Conservation (phyloP, 2,888 invertebrate species). For the Calliphora vomitoria region DNA sequence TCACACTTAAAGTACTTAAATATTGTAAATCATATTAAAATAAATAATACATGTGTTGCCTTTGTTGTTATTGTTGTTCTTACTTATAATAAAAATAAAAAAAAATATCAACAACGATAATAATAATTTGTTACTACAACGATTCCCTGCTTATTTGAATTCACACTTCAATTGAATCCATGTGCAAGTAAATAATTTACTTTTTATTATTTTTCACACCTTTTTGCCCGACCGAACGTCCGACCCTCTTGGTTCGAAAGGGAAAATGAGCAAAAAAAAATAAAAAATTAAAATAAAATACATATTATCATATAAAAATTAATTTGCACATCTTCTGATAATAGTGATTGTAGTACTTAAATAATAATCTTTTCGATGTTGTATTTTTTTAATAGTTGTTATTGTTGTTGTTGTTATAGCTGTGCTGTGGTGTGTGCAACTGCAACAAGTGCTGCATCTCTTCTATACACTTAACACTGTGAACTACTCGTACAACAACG, state of each 20-base stretch:
- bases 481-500: slow-evolving; percentile 45
- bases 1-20: slow-evolving; percentile 31
- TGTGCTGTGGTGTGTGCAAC: slow-evolving; percentile 34
- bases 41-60: slow-evolving; percentile 30
- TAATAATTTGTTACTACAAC: slow-evolving; percentile 40
- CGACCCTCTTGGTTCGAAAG: slow-evolving; percentile 40
- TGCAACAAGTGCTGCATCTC: slow-evolving; percentile 36
- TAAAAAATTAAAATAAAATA: slow-evolving; percentile 13
- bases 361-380: slow-evolving; percentile 39
- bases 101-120: slow-evolving; percentile 35
- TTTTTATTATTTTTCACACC: slow-evolving; percentile 61
- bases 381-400: background rate
- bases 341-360: slow-evolving; percentile 58
- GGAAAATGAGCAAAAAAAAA: slow-evolving; percentile 9
- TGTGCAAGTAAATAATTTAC: slow-evolving; percentile 51
- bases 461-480: slow-evolving; percentile 51
- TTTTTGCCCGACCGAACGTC: slow-evolving; percentile 47
- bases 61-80: slow-evolving; percentile 28
- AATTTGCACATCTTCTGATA: slow-evolving; percentile 68
- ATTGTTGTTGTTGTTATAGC: background rate
- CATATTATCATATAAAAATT: slow-evolving; percentile 64
- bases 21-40: slow-evolving; percentile 54
- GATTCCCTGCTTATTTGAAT: slow-evolving; percentile 27
- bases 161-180: slow-evolving; percentile 56
- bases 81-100: background rate